Conservation (phyloP, 2,113 vertebrate species). For the Rhizomys pruinosus region DNA sequence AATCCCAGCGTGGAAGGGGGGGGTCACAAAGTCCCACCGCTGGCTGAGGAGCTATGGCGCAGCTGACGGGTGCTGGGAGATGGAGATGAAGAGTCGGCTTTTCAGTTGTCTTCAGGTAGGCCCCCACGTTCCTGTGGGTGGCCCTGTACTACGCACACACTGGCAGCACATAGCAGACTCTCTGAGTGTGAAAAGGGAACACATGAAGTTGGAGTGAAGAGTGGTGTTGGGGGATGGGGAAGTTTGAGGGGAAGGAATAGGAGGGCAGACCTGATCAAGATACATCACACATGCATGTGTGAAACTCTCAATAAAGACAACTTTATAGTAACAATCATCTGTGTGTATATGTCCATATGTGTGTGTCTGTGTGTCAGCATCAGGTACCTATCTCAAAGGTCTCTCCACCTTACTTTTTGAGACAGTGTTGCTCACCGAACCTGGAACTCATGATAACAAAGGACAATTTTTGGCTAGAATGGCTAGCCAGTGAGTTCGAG, state of each 20-base stretch:
- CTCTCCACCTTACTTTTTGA: background rate
- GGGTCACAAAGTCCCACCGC: too few species aligned
- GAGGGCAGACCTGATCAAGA: background rate
- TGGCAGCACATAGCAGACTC: background rate
- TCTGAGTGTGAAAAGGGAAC: background rate
- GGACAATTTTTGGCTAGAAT: background rate
- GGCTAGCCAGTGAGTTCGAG: background rate
- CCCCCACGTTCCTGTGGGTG: background rate
- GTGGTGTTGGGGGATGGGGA: too few species aligned
- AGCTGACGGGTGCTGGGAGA: too few species aligned
- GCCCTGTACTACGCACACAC: background rate
- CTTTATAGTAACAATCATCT: background rate
- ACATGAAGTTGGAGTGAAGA: background rate
- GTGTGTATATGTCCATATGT: too few species aligned
- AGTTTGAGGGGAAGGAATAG: background rate
- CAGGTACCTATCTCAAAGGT: background rate
- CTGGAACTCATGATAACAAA: background rate
- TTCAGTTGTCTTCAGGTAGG: too few species aligned
- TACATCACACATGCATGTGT: too few species aligned
- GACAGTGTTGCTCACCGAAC: background rate
- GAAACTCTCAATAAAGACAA: background rate
- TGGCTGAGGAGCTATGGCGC: too few species aligned
- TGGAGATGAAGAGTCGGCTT: background rate
- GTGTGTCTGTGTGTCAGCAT: too few species aligned
- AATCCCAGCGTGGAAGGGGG: too few species aligned